Percentiles rank a stretch among this genome's conserved stretches.
These are phyloP conservation scores for Reinhardtius hippoglossoides DNA, from an alignment of 2,113 vertebrate genomes.

Conservation along the genomic window DNA sequence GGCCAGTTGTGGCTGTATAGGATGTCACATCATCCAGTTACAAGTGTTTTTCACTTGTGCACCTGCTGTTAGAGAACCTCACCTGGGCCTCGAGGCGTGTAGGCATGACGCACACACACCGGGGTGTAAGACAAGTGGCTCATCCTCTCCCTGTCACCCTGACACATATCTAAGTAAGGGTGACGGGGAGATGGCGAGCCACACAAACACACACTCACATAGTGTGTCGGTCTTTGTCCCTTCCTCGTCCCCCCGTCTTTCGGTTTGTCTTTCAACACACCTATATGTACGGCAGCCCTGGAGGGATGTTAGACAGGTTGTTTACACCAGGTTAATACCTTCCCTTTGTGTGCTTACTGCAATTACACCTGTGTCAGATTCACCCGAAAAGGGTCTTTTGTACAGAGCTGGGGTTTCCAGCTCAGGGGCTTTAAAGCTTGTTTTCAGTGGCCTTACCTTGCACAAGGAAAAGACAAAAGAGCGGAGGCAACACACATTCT, in stretches of 20 bases:
- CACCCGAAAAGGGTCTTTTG: conserved; percentile 28
- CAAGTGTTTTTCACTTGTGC: conserved; percentile 15
- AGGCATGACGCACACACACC: conserved; percentile 5
- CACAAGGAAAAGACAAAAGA: conserved; percentile 5
- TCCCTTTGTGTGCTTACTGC: conserved; percentile 44
- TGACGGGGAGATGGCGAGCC: no score
- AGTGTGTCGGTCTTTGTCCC: not conserved
- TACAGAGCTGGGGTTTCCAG: conserved; percentile 27
- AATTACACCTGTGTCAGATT: conserved; percentile 54
- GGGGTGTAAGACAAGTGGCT: conserved; percentile 20
- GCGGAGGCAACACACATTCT: not conserved
- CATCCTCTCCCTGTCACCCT: not conserved
- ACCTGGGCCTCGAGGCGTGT: conserved; percentile 45
- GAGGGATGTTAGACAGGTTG: conserved; percentile 13
- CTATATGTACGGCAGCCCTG: not conserved
- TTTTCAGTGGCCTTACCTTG: conserved; percentile 19
- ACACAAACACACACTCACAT: not conserved
- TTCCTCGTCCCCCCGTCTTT: not conserved
- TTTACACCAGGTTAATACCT: conserved; percentile 32
- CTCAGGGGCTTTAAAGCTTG: conserved; percentile 31
- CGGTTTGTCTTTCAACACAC: conserved; percentile 2
- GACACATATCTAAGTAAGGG: not conserved
- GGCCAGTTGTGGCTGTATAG: not conserved
- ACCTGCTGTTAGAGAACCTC: conserved; percentile 55
- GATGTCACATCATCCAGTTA: conserved; percentile 26